phyloP scores from a whole-genome alignment of 2,888 invertebrate species.

The Ichneumoninae sp. region DNA sequence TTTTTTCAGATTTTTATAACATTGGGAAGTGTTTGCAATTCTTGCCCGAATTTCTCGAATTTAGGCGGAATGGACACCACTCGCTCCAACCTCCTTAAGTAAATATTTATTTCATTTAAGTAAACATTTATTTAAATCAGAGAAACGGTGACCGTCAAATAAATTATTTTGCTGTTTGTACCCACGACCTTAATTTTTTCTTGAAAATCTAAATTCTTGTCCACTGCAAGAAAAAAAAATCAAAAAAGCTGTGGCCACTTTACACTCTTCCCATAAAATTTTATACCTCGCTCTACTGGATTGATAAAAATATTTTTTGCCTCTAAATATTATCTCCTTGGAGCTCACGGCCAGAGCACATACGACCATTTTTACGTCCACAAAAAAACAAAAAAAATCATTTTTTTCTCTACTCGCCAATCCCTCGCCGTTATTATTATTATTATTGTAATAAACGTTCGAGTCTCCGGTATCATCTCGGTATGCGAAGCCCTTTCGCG shows the following conservation, averaged over 20 bases:
- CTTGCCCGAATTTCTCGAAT: no score
- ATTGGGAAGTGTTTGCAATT: no score
- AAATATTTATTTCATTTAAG: no score
- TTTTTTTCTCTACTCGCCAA: constrained; percentile 5
- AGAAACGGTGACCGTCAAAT: no score
- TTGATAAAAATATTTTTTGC: not conserved
- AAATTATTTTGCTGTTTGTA: not conserved
- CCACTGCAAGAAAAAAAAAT: not conserved
- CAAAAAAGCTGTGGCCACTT: not conserved
- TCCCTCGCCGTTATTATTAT: constrained; percentile 24
- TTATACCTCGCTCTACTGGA: not conserved
- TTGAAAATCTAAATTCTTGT: not conserved
- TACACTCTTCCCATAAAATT: not conserved
- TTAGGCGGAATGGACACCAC: no score
- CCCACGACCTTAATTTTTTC: not conserved
- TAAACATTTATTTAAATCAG: no score
- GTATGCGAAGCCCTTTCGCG: constrained; percentile 40
- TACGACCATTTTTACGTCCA: not conserved
- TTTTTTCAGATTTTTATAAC: no score
- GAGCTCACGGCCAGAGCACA: not conserved
- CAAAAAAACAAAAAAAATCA: constrained; percentile 4
- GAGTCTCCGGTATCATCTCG: constrained; percentile 9
- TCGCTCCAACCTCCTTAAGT: no score
- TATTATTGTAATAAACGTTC: constrained; percentile 25
- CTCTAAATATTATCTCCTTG: not conserved